Conservation (phyloP, 2,888 invertebrate genomes). For the Laspeyria flexula region DNA sequence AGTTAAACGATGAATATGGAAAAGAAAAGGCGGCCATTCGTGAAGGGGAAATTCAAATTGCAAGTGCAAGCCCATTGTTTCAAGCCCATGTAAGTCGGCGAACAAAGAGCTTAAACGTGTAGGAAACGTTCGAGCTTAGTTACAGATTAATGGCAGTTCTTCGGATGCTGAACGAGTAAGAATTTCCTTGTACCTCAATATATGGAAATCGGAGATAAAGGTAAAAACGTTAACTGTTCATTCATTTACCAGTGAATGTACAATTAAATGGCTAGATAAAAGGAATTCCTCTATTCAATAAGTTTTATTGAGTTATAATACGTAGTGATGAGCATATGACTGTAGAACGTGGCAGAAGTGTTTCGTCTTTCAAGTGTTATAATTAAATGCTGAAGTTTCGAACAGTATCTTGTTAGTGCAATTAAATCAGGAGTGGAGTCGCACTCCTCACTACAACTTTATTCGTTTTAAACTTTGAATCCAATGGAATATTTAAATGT, state of each 20-base stretch:
- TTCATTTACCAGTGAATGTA: too few relatives aligned
- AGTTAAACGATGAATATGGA: slow-evolving; percentile 60
- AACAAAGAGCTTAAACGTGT: slow-evolving; percentile 69
- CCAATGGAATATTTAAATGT: slow-evolving; percentile 25
- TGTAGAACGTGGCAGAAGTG: slow-evolving; percentile 38
- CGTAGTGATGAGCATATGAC: slow-evolving; percentile 27
- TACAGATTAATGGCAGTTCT: slow-evolving; percentile 60
- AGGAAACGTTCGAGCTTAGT: slow-evolving; percentile 56
- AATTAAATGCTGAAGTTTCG: slow-evolving; percentile 62
- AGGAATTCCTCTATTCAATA: background rate
- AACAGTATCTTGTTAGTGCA: slow-evolving; percentile 65
- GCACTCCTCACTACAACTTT: slow-evolving; percentile 46
- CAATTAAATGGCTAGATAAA: too few relatives aligned
- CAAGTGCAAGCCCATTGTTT: slow-evolving; percentile 66
- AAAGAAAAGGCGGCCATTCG: slow-evolving; percentile 56
- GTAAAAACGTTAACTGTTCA: background rate
- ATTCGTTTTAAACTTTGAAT: slow-evolving; percentile 53
- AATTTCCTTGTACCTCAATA: slow-evolving; percentile 25
- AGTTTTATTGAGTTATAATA: slow-evolving; percentile 17
- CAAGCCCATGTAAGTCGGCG: slow-evolving; percentile 52
- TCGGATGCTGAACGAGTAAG: slow-evolving; percentile 34
- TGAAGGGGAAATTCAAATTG: slow-evolving; percentile 69
- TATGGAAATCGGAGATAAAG: slow-evolving; percentile 33
- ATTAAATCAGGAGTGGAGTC: slow-evolving; percentile 59
- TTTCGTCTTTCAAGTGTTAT: slow-evolving; percentile 52